phyloP scores from a whole-genome alignment of 2,797 vertebrate genomes.

The Hipposideros larvatus region DNA sequence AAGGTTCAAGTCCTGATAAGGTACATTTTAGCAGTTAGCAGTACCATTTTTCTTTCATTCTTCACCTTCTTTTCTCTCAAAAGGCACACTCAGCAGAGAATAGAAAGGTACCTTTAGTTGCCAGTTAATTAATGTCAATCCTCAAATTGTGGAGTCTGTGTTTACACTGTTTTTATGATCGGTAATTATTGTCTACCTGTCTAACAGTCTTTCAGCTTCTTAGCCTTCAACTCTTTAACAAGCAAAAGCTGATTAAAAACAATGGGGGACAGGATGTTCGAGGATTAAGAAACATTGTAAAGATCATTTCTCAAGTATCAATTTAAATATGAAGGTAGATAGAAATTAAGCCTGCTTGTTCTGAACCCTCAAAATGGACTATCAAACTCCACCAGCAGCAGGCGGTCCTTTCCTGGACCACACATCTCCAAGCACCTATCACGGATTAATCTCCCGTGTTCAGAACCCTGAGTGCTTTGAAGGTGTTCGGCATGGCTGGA shows the following conservation, averaged over 20 bases:
- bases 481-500: not conserved
- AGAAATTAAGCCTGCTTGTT: not conserved
- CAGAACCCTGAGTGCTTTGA: not conserved
- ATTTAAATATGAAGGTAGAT: conserved; percentile 57
- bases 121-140: conserved; percentile 27
- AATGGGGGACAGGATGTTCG: not conserved
- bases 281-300: conserved; percentile 19
- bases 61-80: conserved; percentile 30
- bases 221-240: conserved; percentile 54
- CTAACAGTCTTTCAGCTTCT: conserved; percentile 1
- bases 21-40: conserved; percentile 21
- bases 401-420: not conserved
- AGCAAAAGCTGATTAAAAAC: conserved; percentile 41
- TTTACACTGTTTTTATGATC: conserved; percentile 49
- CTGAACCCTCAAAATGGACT: not conserved
- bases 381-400: not conserved
- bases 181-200: conserved; percentile 45
- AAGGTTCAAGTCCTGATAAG: not conserved
- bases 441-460: not conserved
- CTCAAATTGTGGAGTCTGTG: conserved; percentile 17
- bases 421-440: not conserved
- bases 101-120: conserved; percentile 17
- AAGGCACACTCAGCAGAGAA: conserved; percentile 51
- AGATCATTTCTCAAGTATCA: conserved; percentile 44
- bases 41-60: conserved; percentile 23